Evolutionary conservation across 2,797 vertebrate species (phyloP).

Genomic region (Poecilia picta): DNA sequence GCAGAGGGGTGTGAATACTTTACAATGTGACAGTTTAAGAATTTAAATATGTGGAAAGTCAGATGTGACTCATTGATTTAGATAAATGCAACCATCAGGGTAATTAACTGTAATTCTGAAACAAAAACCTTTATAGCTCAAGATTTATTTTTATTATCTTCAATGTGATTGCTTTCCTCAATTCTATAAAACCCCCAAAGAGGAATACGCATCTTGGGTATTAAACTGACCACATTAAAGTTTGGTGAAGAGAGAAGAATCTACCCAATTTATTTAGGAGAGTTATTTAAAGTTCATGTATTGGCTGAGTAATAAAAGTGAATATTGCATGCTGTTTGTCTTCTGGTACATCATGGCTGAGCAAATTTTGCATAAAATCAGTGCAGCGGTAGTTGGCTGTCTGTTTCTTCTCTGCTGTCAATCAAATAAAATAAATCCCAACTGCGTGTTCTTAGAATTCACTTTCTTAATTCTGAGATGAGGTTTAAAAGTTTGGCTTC

Average conservation of each 20-base stretch:
- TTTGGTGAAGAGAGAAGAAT: neutral
- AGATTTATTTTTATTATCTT: neutral
- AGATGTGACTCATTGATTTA: too few species aligned
- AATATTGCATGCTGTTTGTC: neutral
- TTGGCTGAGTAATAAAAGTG: neutral
- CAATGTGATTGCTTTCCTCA: neutral
- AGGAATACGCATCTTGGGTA: neutral
- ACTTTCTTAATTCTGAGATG: neutral
- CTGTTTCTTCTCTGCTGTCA: constrained; percentile 1
- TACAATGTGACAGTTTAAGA: neutral
- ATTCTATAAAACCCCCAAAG: neutral
- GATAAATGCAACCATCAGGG: too few species aligned
- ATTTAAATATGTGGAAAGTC: too few species aligned
- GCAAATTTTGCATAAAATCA: constrained; percentile 1
- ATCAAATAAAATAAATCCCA: neutral
- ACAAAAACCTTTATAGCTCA: neutral
- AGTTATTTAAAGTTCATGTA: constrained; percentile 1
- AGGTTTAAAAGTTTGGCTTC: neutral
- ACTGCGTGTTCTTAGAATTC: neutral
- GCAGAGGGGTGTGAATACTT: neutral
- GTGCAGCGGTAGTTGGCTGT: neutral
- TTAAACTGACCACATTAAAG: neutral
- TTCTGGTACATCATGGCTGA: neutral
- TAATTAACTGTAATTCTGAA: neutral
- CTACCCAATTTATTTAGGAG: neutral